Base-by-base conservation (phyloP, 2,113 vertebrate species). In the Bubo blakistoni region DNA sequence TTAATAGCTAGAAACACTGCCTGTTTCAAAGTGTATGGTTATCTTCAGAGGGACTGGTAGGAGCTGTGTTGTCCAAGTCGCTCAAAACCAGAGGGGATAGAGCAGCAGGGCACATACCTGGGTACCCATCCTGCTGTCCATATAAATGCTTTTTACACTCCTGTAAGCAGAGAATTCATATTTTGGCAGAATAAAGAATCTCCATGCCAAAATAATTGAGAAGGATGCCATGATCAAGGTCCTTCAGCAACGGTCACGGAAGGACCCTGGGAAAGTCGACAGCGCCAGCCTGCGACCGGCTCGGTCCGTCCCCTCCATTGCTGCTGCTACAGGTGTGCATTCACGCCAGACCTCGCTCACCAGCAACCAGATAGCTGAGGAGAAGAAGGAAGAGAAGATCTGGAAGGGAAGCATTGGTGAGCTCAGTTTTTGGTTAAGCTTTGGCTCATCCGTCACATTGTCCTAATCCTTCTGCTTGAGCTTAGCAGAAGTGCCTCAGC, bases 211-310 rank as follows among this genome's bases (percentile, higher is more conserved):
- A 95, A 98, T 99, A 95, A 98, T 99, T 59, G 99, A 99, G 97
- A 99, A 99, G 95, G 98, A 99, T 24, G 99, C 99, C 86, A 98
- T 99, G 98, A 99, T 99, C 92, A 99, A 99, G 87, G 99, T 99
- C 71, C 98, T 99, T 18, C 98, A 99, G 96, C 98, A 99, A n/a
- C 98, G 98, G 10, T 98, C 98, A 24, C 98, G 98, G 4, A 99
- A 98, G 89, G 98, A 99, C 26, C 92, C 97, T 0, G 98, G 98
- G 25, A 98, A 98, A 92, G 88, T 81, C 0, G 98, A 99, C 69
- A 83, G 97, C 0, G 46, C 97, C 7, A 98, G 98, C 80, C 97
- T 99, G 63, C 97, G 98, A 2, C 98, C 98, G 0, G 98, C 98
- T 34, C 98, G 98, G 11, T 98, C 98, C 0, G 98, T 98, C 42